Base-by-base conservation (phyloP, 2,888 invertebrate genomes). In the Cynaeus angustus region DNA sequence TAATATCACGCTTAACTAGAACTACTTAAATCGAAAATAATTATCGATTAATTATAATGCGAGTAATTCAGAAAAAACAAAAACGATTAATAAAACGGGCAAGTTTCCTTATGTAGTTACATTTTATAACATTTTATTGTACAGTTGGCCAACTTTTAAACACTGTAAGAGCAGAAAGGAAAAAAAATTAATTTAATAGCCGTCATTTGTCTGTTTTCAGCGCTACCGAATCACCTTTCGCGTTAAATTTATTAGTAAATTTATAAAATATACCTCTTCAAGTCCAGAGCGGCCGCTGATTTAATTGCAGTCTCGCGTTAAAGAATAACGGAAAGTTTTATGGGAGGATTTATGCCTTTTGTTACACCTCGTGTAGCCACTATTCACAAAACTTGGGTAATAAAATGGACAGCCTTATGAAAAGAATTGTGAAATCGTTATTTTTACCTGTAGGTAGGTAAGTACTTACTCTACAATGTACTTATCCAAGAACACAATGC, bases 391-490 rank as follows among this genome's bases (percentile, higher is more conserved):
- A 69, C 64, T 65, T 70, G 30, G 50, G 70, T 53, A 62, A 67
- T 68, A 72, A 66, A 70, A 65, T 26, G 58, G 52, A 45, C 66
- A 59, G 38, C 37, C 59, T 59, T 48, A 61, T 66, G 70, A 70
- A 70, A 72, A 69, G 71, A 66, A 72, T 65, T 71, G 71, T 55
- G 61, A 69, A 72, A 72, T 72, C 59, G 48, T 64, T 55, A 68
- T 71, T 71, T 71, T 72, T 72, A 72, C 71, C 71, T 72, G 71
- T 12, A 30, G 28, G 30, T 12, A 52, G 38, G 38, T 21, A 53
- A 30, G 52, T 64, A 53, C 62, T 64, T 64, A 38, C n/a, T 62
- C 41, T 21, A 62, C 62, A 62, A 50, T 46, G 50, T 53, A 53
- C 43, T 64, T 64, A 43, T 10, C 10, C 9, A n/a, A 33, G 30